A percentile compares a stretch with the other conserved stretches of the same genome.
Conservation (phyloP, 1,140 invertebrate genomes). For the Aphelinus atriplicis region DNA sequence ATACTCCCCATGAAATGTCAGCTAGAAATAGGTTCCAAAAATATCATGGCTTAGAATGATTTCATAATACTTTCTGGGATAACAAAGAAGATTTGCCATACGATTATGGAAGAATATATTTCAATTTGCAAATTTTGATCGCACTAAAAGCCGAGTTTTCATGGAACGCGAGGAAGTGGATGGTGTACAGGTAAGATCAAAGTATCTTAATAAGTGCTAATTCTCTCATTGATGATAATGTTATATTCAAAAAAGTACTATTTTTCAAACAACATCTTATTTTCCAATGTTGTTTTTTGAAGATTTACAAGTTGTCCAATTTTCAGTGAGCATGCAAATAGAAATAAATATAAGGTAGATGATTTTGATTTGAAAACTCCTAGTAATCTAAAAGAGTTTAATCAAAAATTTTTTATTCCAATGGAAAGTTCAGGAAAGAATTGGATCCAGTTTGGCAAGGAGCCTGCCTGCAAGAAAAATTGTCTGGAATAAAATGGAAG, state of each 20-base stretch:
- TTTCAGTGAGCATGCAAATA: conserved; percentile 92
- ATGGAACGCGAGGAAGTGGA: conserved; percentile 68
- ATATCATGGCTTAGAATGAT: conserved; percentile 94
- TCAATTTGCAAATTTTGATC: conserved; percentile 93
- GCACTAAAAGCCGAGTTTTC: conserved; percentile 83
- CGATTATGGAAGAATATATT: conserved; percentile 93
- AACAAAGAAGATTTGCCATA: conserved; percentile 93
- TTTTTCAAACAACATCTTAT: conserved; percentile 90
- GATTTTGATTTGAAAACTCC: no score
- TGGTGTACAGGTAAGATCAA: conserved; percentile 55
- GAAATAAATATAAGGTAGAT: conserved; percentile 91
- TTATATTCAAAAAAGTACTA: neutral
- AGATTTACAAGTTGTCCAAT: conserved; percentile 86
- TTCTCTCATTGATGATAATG: no score
- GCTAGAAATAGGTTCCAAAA: conserved; percentile 91
- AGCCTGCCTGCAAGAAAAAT: no score
- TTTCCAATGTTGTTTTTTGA: conserved; percentile 93
- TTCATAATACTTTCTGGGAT: conserved; percentile 95
- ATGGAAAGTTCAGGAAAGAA: no score
- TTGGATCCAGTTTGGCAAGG: no score
- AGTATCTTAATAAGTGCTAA: conserved; percentile 55
- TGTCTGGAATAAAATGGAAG: no score
- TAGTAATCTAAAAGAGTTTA: no score
- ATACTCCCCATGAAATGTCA: conserved; percentile 85
- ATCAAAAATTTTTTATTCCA: no score